phyloP scores from a whole-genome alignment of 2,888 invertebrate genomes.

The Anoncus sp. region DNA sequence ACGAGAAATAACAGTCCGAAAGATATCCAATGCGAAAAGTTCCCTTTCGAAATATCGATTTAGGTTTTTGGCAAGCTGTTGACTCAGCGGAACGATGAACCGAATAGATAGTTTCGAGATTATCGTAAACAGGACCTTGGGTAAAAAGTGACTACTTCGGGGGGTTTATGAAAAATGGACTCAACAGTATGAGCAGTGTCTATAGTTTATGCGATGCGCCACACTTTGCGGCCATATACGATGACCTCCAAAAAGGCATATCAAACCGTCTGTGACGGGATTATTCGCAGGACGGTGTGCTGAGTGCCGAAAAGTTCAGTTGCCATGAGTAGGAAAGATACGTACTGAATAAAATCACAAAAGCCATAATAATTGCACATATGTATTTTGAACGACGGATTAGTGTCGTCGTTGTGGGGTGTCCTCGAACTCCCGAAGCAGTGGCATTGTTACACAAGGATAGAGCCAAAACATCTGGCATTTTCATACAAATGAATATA shows the following conservation, averaged over 20 bases:
- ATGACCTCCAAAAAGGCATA: not conserved
- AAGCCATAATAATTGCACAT: no score
- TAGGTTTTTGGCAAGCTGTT: not conserved
- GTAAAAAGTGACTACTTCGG: not conserved
- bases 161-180: no score
- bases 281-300: not conserved
- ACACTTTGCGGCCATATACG: not conserved
- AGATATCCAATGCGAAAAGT: not conserved
- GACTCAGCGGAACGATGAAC: not conserved
- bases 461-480: no score
- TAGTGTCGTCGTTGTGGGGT: no score
- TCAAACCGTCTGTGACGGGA: no score
- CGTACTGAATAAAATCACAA: no score
- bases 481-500: no score
- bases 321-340: not conserved
- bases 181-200: no score
- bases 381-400: no score
- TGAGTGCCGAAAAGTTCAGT: not conserved
- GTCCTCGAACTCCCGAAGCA: no score
- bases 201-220: not conserved
- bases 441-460: no score
- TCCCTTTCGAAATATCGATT: not conserved
- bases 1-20: not conserved
- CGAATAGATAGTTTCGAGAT: not conserved
- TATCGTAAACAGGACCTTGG: not conserved